phyloP scores from a whole-genome alignment of 2,113 vertebrate genomes.

The Hippocampus barbouri region DNA sequence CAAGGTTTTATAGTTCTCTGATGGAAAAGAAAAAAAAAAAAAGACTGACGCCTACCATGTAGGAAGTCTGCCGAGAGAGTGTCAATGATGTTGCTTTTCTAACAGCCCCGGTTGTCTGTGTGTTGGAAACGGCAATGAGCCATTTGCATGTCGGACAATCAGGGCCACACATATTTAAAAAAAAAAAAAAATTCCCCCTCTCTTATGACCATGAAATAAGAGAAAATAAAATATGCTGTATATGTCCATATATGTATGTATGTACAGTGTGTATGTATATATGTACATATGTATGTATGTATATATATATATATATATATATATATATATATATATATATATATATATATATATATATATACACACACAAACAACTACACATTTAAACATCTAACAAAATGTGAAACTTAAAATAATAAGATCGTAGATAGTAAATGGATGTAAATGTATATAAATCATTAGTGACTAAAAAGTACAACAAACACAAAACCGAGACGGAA shows the following conservation, averaged over 20 bases:
- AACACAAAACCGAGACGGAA: not conserved
- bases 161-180: not conserved
- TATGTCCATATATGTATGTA: no score
- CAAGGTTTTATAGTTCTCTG: slow-evolving; percentile 60
- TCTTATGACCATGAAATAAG: slow-evolving; percentile 1
- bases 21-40: slow-evolving; percentile 18
- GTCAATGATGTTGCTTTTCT: not conserved
- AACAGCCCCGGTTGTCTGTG: slow-evolving; percentile 37
- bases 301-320: no score
- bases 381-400: no score
- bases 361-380: no score
- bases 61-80: slow-evolving; percentile 56
- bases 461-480: not conserved
- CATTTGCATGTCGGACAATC: slow-evolving; percentile 26
- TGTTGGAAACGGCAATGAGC: slow-evolving; percentile 41
- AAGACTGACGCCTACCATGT: slow-evolving; percentile 70
- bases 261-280: no score
- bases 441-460: no score
- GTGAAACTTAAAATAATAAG: no score
- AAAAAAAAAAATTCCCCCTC: no score
- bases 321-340: no score
- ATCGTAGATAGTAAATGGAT: no score
- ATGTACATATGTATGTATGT: no score
- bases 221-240: not conserved
- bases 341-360: no score